Evolutionary conservation across 2,797 vertebrate genomes (phyloP), one percentile per base, ranked within the genome.

Genomic region (Lerista edwardsae): DNA sequence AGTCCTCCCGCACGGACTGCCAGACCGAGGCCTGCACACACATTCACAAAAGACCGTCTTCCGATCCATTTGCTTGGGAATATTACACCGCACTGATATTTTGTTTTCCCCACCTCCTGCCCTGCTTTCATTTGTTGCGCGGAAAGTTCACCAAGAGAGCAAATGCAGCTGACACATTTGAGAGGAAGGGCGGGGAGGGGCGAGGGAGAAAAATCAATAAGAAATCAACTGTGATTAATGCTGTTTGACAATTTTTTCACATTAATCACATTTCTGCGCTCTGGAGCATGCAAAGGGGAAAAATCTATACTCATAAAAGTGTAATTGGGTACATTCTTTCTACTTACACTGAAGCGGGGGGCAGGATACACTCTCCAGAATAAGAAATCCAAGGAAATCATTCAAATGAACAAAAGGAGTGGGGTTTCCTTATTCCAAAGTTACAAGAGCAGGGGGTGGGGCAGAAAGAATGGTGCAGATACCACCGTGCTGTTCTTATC

Each of bases 151-250:
- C 1, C 0, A 15, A 2, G 85, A 39, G 44, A 71, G 80, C 39
- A 72, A 39, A 87, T 86, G 67, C 80, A 82, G 36, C 76, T 29
- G 78, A 77, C 10, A 0, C 0, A 59, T 76, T 87, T 79, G 44
- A 61, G 84, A 86, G 61, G 69, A 79, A 10, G 10, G 47, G 47
- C 47, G 2, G 14, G 82, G 78, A 34, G n/a, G 25, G 6, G 9
- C 0, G 29, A 59, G 71, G 34, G 39, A 36, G 34, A 79, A 79
- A 78, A 93, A 95, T 94, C 89, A 0, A 93, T 94, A 91, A 67
- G 73, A 91, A 93, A 94, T 93, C 91, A 92, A 79, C 90, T 92
- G 75, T 93, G 93, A 94, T 94, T 93, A 95, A 94, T 94, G 92
- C 78, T 86, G 84, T 88, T 94, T 91, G 94, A 94, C 92, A 88